Percentiles rank a stretch among this genome's conserved stretches.
These are phyloP conservation scores for Momotus momota DNA, from an alignment of 2,797 vertebrate species.

Conservation along the genomic window DNA sequence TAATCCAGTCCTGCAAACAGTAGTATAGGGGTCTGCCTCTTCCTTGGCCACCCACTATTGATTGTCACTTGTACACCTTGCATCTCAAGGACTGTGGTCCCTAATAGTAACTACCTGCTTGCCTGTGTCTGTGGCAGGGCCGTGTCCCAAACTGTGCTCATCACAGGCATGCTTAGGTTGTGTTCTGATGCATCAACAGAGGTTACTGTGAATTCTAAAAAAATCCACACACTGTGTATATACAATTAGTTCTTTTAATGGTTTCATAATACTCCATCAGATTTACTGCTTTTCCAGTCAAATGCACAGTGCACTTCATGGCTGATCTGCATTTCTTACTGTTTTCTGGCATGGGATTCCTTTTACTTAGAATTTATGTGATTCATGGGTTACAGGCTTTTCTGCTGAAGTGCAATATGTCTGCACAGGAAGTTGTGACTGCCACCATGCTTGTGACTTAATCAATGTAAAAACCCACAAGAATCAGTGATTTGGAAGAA, in stretches of 20 bases:
- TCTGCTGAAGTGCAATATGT: neutral
- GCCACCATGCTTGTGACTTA: neutral
- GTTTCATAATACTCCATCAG: neutral
- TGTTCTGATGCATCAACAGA: neutral
- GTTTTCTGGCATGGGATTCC: neutral
- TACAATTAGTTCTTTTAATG: neutral
- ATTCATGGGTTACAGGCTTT: constrained; percentile 22
- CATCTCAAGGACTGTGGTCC: neutral
- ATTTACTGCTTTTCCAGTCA: neutral
- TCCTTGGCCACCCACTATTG: neutral
- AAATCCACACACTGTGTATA: neutral
- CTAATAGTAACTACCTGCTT: neutral
- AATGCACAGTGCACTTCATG: neutral
- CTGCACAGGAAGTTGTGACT: constrained; percentile 20
- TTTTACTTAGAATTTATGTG: constrained; percentile 18
- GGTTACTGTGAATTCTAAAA: neutral
- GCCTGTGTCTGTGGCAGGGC: neutral
- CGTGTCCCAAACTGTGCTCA: neutral
- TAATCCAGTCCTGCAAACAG: neutral
- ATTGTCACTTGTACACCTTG: neutral
- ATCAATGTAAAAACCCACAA: neutral
- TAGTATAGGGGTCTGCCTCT: neutral
- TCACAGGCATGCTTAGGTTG: neutral
- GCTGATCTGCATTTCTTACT: neutral
- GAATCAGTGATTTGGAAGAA: constrained; percentile 20